Percentiles rank a stretch among this genome's conserved stretches.
phyloP scores from a whole-genome alignment of 53 echinoderm and acorn worm species.

The Crossaster papposus region DNA sequence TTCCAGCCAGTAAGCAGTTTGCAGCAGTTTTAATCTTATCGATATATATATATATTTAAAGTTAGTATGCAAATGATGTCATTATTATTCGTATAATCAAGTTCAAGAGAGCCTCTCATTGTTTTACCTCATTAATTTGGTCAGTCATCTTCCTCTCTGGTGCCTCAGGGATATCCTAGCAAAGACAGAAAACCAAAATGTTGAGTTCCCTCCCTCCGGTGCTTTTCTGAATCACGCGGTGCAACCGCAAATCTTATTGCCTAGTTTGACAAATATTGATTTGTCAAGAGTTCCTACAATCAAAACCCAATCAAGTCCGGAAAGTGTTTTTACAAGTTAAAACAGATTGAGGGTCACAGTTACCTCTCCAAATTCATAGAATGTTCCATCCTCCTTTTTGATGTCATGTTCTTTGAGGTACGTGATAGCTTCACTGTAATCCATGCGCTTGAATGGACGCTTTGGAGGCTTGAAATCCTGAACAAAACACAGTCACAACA shows the following conservation, averaged over 20 bases:
- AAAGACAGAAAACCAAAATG: background rate
- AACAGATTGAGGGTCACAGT: background rate
- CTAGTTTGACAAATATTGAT: too few relatives aligned
- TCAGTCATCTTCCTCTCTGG: conserved; percentile 99
- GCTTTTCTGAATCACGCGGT: too few relatives aligned
- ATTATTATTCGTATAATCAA: too few relatives aligned
- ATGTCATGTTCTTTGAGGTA: conserved; percentile 98
- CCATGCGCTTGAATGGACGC: conserved; percentile 93
- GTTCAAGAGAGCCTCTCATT: background rate
- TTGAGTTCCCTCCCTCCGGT: too few relatives aligned
- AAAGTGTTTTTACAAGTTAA: too few relatives aligned
- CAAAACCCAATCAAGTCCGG: too few relatives aligned
- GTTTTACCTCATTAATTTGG: conserved; percentile 94
- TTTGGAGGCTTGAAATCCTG: conserved; percentile 94
- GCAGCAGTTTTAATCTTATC: too few relatives aligned
- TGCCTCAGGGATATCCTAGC: conserved; percentile 96
- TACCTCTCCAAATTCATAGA: conserved; percentile 99
- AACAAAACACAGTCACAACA: background rate
- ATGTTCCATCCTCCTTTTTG: conserved; percentile 96
- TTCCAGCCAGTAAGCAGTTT: too few relatives aligned
- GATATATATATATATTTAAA: too few relatives aligned
- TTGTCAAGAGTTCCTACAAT: too few relatives aligned
- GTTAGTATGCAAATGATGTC: too few relatives aligned
- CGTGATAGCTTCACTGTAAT: conserved; percentile 89
- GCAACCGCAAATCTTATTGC: too few relatives aligned